These are phyloP conservation scores for Eulemur rubriventer DNA, from an alignment of 2,797 vertebrate genomes.

Conservation along the genomic window DNA sequence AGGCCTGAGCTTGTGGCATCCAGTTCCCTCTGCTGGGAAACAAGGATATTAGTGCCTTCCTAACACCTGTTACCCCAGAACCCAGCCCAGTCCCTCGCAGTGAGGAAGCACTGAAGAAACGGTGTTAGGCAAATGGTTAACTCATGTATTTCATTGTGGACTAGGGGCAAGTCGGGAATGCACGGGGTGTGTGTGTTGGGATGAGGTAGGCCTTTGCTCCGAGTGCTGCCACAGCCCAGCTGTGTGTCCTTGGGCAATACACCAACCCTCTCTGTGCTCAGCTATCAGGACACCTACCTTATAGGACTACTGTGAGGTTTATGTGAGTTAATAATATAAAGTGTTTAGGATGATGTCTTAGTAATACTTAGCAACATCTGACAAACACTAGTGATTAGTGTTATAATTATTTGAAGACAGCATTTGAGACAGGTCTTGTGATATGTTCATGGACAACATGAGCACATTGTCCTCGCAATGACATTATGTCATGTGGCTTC, in stretches of 20 bases:
- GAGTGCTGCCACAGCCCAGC: neutral
- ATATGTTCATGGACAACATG: rapidly evolving
- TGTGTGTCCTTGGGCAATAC: neutral
- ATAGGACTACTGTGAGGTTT: neutral
- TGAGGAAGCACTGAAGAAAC: neutral
- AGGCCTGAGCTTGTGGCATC: neutral
- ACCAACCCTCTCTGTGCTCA: neutral
- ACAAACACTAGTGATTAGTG: rapidly evolving
- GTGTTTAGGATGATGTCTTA: neutral
- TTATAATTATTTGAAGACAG: neutral
- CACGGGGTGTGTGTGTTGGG: neutral
- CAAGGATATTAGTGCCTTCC: neutral
- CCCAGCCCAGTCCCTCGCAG: rapidly evolving
- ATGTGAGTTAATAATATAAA: too few relatives aligned
- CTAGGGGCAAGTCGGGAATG: neutral
- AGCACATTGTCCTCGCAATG: neutral
- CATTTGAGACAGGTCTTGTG: neutral
- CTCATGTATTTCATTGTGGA: neutral
- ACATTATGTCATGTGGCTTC: neutral
- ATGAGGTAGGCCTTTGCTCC: neutral
- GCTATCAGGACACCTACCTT: neutral
- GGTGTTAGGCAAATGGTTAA: rapidly evolving
- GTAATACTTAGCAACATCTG: neutral
- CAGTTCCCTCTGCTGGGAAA: neutral
- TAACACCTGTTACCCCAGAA: neutral